Base-by-base conservation (phyloP, 2,113 vertebrate species). In the Planiliza haematocheilus region DNA sequence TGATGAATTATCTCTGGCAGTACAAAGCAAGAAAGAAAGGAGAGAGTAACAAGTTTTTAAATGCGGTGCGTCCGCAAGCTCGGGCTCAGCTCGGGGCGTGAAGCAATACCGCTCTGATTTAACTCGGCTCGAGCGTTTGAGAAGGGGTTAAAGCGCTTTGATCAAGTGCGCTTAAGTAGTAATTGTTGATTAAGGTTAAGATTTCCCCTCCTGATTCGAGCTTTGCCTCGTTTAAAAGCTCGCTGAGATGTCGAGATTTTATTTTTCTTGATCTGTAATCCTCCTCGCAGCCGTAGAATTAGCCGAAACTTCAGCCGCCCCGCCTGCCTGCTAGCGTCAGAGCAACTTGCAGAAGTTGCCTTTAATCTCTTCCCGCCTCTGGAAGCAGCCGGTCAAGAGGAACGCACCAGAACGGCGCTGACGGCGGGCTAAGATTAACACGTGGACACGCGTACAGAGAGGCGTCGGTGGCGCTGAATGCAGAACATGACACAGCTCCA, bases 401-500 rank as follows among this genome's bases (percentile, higher is more conserved):
- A 82, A 84, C 38, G 21, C 38, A 70, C 83, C 30, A 71, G 86
- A 88, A 76, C 8, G 67, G 71, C 71, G 70, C 74, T 77, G 61
- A 74, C 60, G 80, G 43, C 61, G 37, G 64, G 70, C 77, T 71
- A 83, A 78, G 74, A 86, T 85, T 66, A 74, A 59, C 63, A 52
- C 72, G 64, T 36, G 24, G 59, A 55, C 30, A 66, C 14, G 24
- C 5, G 24, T 30, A 30, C 16, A 77, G 11, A 67, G 10, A 50
- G 65, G 58, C 51, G 71, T 68, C 71, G 9, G 0, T 24, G 72
- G 49, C 0, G 80, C 75, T 89, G 87, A 89, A 87, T 85, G 61
- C 64, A 78, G 73, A 83, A 59, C 70, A 72, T 79, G 82, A 82
- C 80, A 79, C 79, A 67, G 85, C 74, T 77, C 84, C 75, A 85